A percentile compares a stretch with the other conserved stretches of the same genome.
Conservation (phyloP, 2,888 invertebrate genomes). For the Xanthorhoe spadicearia region DNA sequence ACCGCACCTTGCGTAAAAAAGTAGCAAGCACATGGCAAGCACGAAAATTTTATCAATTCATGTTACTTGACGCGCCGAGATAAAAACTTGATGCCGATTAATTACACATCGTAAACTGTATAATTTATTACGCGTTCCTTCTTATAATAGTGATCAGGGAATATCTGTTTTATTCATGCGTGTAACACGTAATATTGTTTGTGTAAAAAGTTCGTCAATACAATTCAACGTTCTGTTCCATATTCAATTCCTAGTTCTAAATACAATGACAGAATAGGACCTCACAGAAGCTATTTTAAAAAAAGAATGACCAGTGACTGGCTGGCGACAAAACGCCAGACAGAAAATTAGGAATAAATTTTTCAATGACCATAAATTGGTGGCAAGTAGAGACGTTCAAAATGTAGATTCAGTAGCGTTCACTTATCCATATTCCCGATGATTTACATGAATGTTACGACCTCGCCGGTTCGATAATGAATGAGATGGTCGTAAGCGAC, state of each 20-base stretch:
- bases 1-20: slow-evolving; percentile 53
- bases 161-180: slow-evolving; percentile 41
- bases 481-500: slow-evolving; percentile 80
- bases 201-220: slow-evolving; percentile 24
- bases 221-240: slow-evolving; percentile 22
- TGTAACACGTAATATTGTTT: slow-evolving; percentile 34
- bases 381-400: slow-evolving; percentile 49
- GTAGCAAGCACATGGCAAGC: slow-evolving; percentile 44
- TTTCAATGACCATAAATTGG: slow-evolving; percentile 59
- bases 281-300: slow-evolving; percentile 24
- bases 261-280: slow-evolving; percentile 21
- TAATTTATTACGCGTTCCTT: slow-evolving; percentile 53
- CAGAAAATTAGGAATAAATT: slow-evolving; percentile 46
- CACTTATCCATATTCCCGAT: slow-evolving; percentile 69
- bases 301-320: slow-evolving; percentile 12
- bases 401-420: slow-evolving; percentile 52
- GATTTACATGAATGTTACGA: slow-evolving; percentile 80
- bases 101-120: slow-evolving; percentile 56
- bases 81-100: slow-evolving; percentile 63
- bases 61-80: slow-evolving; percentile 53
- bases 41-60: slow-evolving; percentile 53
- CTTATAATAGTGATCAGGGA: slow-evolving; percentile 36
- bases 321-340: slow-evolving; percentile 23
- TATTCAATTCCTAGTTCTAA: slow-evolving; percentile 24
- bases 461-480: slow-evolving; percentile 82